Evolutionary conservation across 2,888 invertebrate species (phyloP), one percentile per base, ranked within the genome.

Genomic region (Eurytoma adleriae): DNA sequence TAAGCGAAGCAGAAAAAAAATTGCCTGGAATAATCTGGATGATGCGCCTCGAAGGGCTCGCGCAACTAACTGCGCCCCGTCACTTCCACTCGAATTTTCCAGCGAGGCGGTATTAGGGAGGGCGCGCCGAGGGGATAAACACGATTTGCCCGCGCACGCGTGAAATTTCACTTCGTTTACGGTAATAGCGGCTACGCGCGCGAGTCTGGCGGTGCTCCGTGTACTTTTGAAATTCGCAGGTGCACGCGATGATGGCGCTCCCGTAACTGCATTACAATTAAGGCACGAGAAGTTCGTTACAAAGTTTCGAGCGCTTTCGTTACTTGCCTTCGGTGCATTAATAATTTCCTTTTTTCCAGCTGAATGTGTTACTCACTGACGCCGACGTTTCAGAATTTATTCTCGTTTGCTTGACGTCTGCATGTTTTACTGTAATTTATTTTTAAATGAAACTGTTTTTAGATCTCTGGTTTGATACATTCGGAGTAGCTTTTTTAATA

Each of bases 111-210:
- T 40, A 52, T 50, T n/a, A 48, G 56, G 18, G 40, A 16, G 30
- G 40, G 16, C n/a, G 12, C n/a, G 59, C 40, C 75, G 52, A 16
- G 52, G 13, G 64, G 20, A 57, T 71, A 78, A 78, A 78, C 66
- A 71, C 66, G 70, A 78, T 78, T 78, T 71, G 66, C 66, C 14
- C 66, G 77, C 18, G 66, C 56, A 30, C 71, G 77, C 66, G 70
- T 78, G 77, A 78, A 78, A 78, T 78, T 78, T 78, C 78, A 40
- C 57, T 66, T 78, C 78, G 70, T 66, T 78, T 78, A 78, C 59
- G 66, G 57, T 78, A 78, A 78, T 78, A 48, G 67, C 24, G 74
- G 66, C 56, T 74, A 7, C 16, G 61, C 10, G 4, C 56, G 24
- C 3, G 20, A n/a, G 16, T 27, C 30, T 62, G 62, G n/a, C 30